Percentiles rank a stretch among this genome's conserved stretches.
Evolutionary conservation across 2,113 vertebrate genomes (phyloP).

Genomic region (Tyto alba): DNA sequence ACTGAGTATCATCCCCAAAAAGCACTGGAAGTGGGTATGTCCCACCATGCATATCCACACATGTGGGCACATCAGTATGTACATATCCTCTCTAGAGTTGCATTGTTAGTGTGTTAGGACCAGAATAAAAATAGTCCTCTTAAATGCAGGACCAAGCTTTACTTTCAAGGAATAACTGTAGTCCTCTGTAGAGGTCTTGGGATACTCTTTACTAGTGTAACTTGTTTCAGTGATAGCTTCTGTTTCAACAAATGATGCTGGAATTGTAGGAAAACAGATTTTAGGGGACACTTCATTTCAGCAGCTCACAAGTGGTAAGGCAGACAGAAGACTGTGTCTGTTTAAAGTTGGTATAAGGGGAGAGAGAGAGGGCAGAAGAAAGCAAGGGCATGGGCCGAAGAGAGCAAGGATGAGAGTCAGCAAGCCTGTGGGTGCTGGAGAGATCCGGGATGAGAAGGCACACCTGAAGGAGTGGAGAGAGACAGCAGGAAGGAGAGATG

Average conservation of each 20-base stretch:
- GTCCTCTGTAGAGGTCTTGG: not conserved
- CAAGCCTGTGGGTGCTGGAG: not conserved
- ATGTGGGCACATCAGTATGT: not conserved
- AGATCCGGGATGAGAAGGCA: not conserved
- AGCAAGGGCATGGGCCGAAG: not conserved
- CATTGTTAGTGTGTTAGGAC: not conserved
- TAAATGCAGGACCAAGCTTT: not conserved
- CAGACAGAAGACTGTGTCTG: not conserved
- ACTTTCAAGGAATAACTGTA: not conserved
- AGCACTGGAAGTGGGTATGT: not conserved
- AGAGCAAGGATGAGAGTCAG: fast-evolving
- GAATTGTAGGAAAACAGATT: not conserved
- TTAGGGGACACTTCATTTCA: not conserved
- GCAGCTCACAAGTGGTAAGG: not conserved
- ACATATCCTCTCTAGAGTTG: not conserved
- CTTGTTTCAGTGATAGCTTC: not conserved
- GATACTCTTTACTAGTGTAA: not conserved
- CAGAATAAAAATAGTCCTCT: not conserved
- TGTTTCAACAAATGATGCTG: not conserved
- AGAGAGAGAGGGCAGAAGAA: not conserved
- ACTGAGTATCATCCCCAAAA: not conserved
- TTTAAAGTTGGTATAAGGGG: not conserved
- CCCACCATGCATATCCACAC: too few relatives aligned
- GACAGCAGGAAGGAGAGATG: not conserved
- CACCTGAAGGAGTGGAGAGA: not conserved